Evolutionary conservation across 2,113 vertebrate genomes (phyloP).

Genomic region (Varanus salvator): DNA sequence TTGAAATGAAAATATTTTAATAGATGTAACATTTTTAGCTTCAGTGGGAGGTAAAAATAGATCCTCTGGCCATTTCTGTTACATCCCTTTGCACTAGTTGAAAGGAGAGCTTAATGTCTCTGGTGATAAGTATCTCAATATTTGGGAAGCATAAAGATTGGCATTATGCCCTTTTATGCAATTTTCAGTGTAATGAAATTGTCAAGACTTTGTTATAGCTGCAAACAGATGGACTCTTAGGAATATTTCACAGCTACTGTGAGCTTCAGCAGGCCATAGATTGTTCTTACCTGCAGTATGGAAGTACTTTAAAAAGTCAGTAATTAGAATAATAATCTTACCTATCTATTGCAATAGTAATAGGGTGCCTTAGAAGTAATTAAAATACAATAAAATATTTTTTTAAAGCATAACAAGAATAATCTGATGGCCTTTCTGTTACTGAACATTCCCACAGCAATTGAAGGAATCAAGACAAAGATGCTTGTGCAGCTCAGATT

Average conservation of each 20-base stretch:
- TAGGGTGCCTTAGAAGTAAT: background rate
- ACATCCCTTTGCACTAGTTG: background rate
- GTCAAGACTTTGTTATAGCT: background rate
- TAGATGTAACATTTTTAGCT: background rate
- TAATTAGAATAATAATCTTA: background rate
- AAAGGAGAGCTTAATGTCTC: background rate
- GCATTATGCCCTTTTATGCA: background rate
- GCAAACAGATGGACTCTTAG: background rate
- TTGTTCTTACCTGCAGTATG: background rate
- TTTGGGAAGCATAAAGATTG: background rate
- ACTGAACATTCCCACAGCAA: too few species aligned
- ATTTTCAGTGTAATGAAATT: background rate
- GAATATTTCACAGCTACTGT: background rate
- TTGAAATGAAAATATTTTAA: conserved; percentile 1
- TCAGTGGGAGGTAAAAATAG: background rate
- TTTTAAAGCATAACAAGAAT: background rate
- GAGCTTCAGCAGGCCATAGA: background rate
- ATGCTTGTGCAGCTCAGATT: too few species aligned
- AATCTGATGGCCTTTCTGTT: too few species aligned
- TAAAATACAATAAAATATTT: background rate
- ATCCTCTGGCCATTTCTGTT: background rate
- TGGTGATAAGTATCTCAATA: background rate
- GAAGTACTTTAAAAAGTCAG: background rate
- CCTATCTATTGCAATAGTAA: background rate
- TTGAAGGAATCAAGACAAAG: too few species aligned